phyloP scores from a whole-genome alignment of 2,113 vertebrate genomes.

The Redunca redunca region DNA sequence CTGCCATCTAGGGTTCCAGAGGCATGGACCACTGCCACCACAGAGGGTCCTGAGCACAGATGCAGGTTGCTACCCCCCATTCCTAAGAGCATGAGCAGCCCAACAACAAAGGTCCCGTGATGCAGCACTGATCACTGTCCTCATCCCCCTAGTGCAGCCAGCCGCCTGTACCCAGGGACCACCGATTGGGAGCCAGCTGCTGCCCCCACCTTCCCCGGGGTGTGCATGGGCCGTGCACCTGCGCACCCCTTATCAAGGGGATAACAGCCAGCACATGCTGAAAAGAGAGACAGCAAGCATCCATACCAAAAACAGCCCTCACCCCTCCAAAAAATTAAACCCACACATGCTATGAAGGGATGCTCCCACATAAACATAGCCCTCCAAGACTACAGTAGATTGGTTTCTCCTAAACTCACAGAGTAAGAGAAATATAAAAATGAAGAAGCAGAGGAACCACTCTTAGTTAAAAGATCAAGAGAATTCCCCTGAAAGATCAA shows the following conservation, averaged over 20 bases:
- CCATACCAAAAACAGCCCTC: background rate
- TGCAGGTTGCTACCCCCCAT: background rate
- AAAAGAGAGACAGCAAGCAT: background rate
- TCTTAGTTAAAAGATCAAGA: background rate
- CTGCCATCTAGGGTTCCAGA: background rate
- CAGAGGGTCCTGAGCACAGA: background rate
- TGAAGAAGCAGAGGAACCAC: background rate
- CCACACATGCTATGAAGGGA: background rate
- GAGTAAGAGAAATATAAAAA: background rate
- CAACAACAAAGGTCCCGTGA: background rate
- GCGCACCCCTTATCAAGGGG: background rate
- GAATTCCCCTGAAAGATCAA: background rate
- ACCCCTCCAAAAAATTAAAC: background rate
- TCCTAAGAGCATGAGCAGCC: background rate
- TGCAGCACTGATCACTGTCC: background rate
- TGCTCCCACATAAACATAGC: background rate
- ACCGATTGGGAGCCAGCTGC: background rate
- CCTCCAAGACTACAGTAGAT: background rate
- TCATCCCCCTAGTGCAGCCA: background rate
- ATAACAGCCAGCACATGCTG: background rate
- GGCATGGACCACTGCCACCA: background rate
- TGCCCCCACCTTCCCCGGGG: rapidly evolving
- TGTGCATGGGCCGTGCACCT: rapidly evolving
- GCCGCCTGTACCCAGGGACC: background rate
- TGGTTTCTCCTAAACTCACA: background rate